Conservation (phyloP, 2,797 vertebrate species). For the Coracias cyanogaster region DNA sequence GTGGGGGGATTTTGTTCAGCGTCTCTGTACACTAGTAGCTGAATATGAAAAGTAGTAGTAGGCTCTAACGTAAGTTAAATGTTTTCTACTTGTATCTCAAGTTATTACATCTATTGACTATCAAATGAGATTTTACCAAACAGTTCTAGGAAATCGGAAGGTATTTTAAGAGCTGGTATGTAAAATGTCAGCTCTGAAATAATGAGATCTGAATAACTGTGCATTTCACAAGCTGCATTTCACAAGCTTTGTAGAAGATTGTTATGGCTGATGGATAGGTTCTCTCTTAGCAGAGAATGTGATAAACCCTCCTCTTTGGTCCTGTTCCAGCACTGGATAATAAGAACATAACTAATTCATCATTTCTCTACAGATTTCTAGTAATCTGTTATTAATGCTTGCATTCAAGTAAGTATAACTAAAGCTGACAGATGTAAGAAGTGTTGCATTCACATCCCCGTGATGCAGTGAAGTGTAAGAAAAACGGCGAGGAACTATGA, state of each 20-base stretch:
- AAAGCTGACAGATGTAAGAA: conserved; percentile 73
- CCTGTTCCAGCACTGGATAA: neutral
- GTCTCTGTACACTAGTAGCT: neutral
- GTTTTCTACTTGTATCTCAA: neutral
- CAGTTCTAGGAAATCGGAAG: neutral
- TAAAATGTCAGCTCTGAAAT: neutral
- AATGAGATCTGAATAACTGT: neutral
- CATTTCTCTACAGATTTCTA: conserved; percentile 38
- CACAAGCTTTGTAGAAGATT: neutral
- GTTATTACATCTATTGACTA: neutral
- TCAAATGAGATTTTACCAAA: neutral
- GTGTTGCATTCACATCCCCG: conserved; percentile 45
- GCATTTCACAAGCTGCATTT: neutral
- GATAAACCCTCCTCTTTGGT: conserved; percentile 7
- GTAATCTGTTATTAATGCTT: conserved; percentile 76
- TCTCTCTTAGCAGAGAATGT: conserved; percentile 1
- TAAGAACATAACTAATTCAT: conserved; percentile 57
- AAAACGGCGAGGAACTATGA: conserved; percentile 48
- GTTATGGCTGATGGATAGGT: conserved; percentile 21
- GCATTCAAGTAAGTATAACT: conserved; percentile 67
- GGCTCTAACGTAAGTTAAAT: neutral
- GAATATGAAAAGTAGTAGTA: neutral
- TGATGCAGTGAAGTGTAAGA: conserved; percentile 62
- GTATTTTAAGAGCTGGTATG: neutral
- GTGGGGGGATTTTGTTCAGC: neutral